Base-by-base conservation (phyloP, 1,140 invertebrate species). In the Caenorhabditis inopinata region DNA sequence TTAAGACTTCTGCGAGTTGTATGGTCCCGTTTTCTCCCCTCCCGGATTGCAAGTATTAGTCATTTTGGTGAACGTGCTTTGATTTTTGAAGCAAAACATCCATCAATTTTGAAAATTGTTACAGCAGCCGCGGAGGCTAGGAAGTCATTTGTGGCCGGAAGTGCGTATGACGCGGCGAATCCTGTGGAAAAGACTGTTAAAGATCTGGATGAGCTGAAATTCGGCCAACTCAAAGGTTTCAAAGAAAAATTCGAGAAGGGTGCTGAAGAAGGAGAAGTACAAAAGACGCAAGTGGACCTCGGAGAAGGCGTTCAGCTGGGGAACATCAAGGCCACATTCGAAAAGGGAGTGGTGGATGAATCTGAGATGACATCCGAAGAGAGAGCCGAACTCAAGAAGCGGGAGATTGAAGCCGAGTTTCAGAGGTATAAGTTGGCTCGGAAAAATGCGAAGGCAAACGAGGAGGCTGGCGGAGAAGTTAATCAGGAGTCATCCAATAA, bases 321-420 rank as follows among this genome's bases (percentile, higher is more conserved):
- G 58, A 83, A 84, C n/a, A 84, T 87, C 46, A 87, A 86, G 79
- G 84, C 87, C 2, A 51, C 86, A 27, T 83, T 86, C 48, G 83
- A 85, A 53, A 86, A 86, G 85, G 74, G 74, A 75, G 74, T 21
- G 2, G n/a, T 32, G 0, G 77, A 84, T 29, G 85, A 85, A 68
- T 81, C 80, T 2, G 83, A 87, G 12, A 87, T 89, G 86, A 85
- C 82, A 73, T 86, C 86, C 27, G 86, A 87, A 81, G 86, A 87
- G 53, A 73, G 86, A 45, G 86, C 87, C 2, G 86, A 84, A n/a
- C 79, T 82, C 25, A 87, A 87, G 79, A 87, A 88, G 76, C 81
- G 86, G 62, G 86, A 87, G 76, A 87, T 87, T 27, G 86, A 87
- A 46, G 86, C 85, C 7, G 86, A 87, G 76, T 87, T 87, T 74